phyloP scores from a whole-genome alignment of 2,888 invertebrate genomes.

The Entomobrya multifasciata region DNA sequence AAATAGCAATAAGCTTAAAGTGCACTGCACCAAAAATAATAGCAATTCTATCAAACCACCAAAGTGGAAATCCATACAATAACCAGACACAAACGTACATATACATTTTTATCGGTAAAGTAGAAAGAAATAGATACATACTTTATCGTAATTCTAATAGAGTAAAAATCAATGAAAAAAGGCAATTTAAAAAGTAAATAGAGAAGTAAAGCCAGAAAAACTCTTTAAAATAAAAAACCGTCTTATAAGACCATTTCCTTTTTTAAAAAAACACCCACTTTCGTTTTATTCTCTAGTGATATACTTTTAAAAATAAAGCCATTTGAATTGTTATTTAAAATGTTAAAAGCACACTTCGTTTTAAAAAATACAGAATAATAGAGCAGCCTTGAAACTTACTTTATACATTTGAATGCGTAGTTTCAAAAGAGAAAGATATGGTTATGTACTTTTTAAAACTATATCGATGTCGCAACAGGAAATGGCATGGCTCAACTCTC shows the following conservation, averaged over 20 bases:
- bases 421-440: too few species aligned
- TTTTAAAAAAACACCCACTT: background rate
- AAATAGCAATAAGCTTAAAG: slow-evolving; percentile 26
- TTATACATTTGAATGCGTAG: too few species aligned
- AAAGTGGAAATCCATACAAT: too few species aligned
- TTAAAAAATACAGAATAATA: too few species aligned
- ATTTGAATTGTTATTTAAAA: slow-evolving; percentile 48
- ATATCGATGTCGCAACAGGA: background rate
- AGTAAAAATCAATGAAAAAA: slow-evolving; percentile 35
- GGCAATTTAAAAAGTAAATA: background rate
- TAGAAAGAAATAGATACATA: background rate
- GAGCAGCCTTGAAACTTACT: too few species aligned
- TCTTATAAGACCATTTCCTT: background rate
- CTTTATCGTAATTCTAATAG: background rate
- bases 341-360: too few species aligned
- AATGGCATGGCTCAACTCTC: slow-evolving; percentile 25
- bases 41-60: slow-evolving; percentile 4
- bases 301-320: slow-evolving; percentile 40
- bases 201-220: background rate
- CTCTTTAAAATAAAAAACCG: slow-evolving; percentile 11
- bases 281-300: too few species aligned
- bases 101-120: background rate
- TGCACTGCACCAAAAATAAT: slow-evolving; percentile 39
- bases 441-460: too few species aligned
- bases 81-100: background rate